phyloP scores from a whole-genome alignment of 2,113 vertebrate genomes.

The Porphyrio hochstetteri region DNA sequence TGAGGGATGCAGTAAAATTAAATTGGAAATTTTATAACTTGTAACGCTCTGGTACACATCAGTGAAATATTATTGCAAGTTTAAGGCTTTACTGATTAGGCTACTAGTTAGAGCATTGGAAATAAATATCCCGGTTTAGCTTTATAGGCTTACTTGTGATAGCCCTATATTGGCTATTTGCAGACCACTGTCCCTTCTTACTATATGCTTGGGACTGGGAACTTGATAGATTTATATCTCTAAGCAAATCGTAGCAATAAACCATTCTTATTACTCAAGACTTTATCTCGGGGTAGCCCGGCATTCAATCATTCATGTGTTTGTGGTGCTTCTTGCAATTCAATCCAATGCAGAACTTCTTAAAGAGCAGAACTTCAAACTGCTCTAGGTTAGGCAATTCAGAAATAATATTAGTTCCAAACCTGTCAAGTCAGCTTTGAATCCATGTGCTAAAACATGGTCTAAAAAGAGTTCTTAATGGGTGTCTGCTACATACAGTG shows the following conservation, averaged over 20 bases:
- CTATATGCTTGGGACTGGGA: constrained; percentile 9
- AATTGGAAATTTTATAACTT: constrained; percentile 86
- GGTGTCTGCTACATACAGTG: background rate
- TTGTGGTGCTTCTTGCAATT: background rate
- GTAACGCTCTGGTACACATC: constrained; percentile 78
- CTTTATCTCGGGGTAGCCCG: constrained; percentile 1
- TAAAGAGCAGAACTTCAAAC: background rate
- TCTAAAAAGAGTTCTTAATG: background rate
- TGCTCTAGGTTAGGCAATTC: background rate
- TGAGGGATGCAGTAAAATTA: constrained; percentile 81
- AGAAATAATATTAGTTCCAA: background rate
- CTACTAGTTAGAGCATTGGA: constrained; percentile 75
- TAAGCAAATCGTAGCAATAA: constrained; percentile 18
- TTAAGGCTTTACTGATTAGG: constrained; percentile 81
- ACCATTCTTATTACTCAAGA: constrained; percentile 45
- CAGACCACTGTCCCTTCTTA: constrained; percentile 17
- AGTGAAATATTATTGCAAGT: constrained; percentile 83
- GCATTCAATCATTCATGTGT: background rate
- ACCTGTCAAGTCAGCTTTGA: background rate
- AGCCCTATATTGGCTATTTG: constrained; percentile 34
- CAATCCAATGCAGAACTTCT: background rate
- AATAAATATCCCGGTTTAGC: constrained; percentile 79
- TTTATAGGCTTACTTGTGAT: constrained; percentile 67
- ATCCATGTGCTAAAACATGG: background rate
- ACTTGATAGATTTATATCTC: constrained; percentile 64